Conservation (phyloP, 37 sponge, comb jelly and placozoan species). For the Cladorhizidae sp. region DNA sequence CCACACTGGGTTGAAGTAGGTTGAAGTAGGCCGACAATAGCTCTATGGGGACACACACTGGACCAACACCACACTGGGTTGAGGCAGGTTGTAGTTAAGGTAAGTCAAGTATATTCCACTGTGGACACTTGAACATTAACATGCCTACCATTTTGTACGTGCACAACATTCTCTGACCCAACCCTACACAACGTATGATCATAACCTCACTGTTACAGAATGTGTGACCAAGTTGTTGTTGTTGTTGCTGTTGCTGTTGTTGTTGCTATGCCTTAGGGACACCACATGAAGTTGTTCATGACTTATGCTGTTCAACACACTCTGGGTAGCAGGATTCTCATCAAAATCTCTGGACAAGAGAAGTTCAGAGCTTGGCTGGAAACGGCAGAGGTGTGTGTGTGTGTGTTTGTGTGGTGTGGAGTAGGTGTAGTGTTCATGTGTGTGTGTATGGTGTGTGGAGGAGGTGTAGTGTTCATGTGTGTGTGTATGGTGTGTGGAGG, state of each 20-base stretch:
- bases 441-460: too few relatives aligned
- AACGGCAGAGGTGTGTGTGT: constrained; percentile 46
- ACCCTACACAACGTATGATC: background rate
- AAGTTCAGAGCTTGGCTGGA: constrained; percentile 65
- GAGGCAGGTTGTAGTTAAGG: too few relatives aligned
- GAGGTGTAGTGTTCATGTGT: too few relatives aligned
- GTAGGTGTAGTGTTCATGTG: background rate
- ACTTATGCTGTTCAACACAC: constrained; percentile 77
- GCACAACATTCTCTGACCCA: background rate
- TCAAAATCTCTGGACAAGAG: constrained; percentile 53
- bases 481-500: background rate
- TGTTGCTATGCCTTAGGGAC: constrained; percentile 42
- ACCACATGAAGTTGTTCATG: constrained; percentile 73
- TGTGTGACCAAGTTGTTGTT: background rate
- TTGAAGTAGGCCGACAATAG: too few relatives aligned
- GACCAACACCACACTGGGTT: too few relatives aligned
- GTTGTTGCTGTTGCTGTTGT: background rate
- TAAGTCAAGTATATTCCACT: too few relatives aligned
- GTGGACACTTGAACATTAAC: too few relatives aligned
- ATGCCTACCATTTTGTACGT: too few relatives aligned
- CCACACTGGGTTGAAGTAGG: too few relatives aligned
- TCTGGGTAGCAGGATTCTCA: constrained; percentile 57
- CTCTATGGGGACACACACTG: too few relatives aligned
- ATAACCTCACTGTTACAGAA: background rate
- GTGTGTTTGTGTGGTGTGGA: background rate